A percentile compares a stretch with the other conserved stretches of the same genome.
These are phyloP conservation scores for Drepana falcataria DNA, from an alignment of 2,888 invertebrate species.

Conservation along the genomic window DNA sequence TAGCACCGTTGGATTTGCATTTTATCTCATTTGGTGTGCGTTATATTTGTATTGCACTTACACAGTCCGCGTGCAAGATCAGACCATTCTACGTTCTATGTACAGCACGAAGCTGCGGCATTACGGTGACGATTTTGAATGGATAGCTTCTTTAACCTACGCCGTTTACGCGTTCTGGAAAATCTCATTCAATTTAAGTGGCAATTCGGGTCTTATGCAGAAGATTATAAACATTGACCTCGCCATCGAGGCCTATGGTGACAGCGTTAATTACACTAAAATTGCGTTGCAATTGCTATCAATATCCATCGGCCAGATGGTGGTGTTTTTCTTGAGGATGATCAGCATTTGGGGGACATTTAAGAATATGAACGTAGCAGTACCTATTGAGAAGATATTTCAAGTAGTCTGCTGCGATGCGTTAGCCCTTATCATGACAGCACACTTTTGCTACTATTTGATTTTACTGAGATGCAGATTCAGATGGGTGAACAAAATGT, in stretches of 20 bases:
- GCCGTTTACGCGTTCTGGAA: slow-evolving; percentile 42
- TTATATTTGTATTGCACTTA: slow-evolving; percentile 41
- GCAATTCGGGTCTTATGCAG: slow-evolving; percentile 26
- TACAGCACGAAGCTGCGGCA: slow-evolving; percentile 48
- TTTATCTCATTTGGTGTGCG: slow-evolving; percentile 29
- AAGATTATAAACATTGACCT: slow-evolving; percentile 39
- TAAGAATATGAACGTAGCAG: slow-evolving; percentile 19
- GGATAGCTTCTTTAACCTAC: slow-evolving; percentile 29
- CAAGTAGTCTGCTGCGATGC: slow-evolving; percentile 42
- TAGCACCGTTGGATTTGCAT: slow-evolving; percentile 29
- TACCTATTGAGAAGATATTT: slow-evolving; percentile 45
- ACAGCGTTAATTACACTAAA: slow-evolving; percentile 32
- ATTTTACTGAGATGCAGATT: slow-evolving; percentile 37
- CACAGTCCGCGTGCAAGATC: slow-evolving; percentile 33
- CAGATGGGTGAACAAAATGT: slow-evolving; percentile 39
- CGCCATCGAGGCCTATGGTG: slow-evolving; percentile 33
- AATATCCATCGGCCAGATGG: slow-evolving; percentile 26
- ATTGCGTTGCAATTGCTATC: slow-evolving; percentile 24
- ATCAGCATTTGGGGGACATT: slow-evolving; percentile 38
- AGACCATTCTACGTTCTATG: slow-evolving; percentile 45
- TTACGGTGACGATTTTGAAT: slow-evolving; percentile 53
- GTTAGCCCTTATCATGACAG: slow-evolving; percentile 32
- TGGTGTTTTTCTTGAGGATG: slow-evolving; percentile 28
- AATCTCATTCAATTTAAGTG: slow-evolving; percentile 36
- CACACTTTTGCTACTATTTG: slow-evolving; percentile 39